Base-by-base conservation (phyloP, 2,888 invertebrate genomes). In the Drosophila diplacantha region DNA sequence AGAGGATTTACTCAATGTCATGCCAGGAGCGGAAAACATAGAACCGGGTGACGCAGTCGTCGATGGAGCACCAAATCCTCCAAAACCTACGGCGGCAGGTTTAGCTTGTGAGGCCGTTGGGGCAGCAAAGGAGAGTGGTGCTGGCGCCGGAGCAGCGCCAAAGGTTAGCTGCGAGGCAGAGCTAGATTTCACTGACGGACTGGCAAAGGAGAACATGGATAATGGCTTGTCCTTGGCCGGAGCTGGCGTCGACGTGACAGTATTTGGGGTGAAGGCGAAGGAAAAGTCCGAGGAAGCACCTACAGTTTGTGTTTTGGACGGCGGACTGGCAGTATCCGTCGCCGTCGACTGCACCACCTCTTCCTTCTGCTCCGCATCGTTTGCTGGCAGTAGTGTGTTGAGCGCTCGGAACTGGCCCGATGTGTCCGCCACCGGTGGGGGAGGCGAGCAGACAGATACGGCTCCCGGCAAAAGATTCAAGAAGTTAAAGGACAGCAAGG, bases 401-500 rank as follows among this genome's bases (percentile, higher is more conserved):
- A 87, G 56, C 4, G 77, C 49, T 24, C 69, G 75, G 60, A 88
- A 88, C 39, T 82, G 77, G 0, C 87, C 88, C 1, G 87, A 86
- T 8, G 76, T 74, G 67, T 89, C 89, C 3, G 85, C 72, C 0
- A 91, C 65, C 2, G 86, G 88, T 51, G 91, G 90, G 0, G 93
- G 92, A 9, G 93, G 91, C 0, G 90, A 88, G 83, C 94, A 95
- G 22, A 95, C 83, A 52, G 89, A 89, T 0, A 90, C 88, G 0
- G 90, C 90, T 37, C 90, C 90, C 0, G 91, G 89, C 50, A 90
- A 90, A 46, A 93, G 85, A 88, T 95, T 94, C 5, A 95, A 90
- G 49, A 95, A 90, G 84, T 94, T 92, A 88, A 94, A 97, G 8
- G 93, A 90, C 1, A 93, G 92, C 24, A 97, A 90, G 14, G 93